A percentile compares a stretch with the other conserved stretches of the same genome.
phyloP scores from a whole-genome alignment of 2,888 invertebrate genomes.

The Bombylius discolor region DNA sequence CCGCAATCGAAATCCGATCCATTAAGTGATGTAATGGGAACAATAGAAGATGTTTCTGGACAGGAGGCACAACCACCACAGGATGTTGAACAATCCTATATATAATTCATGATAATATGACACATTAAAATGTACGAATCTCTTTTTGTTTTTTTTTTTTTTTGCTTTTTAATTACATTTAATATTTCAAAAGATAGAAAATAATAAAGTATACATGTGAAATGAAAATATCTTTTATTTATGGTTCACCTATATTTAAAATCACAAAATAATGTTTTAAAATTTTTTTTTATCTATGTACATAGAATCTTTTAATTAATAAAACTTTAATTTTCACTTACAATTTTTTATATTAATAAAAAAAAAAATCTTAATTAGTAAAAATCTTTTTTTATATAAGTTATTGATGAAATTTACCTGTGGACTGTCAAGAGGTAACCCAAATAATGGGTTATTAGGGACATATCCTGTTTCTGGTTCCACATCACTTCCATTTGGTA shows the following conservation, averaged over 20 bases:
- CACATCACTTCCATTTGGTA: slow-evolving; percentile 37
- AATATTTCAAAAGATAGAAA: too few relatives aligned
- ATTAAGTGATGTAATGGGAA: slow-evolving; percentile 33
- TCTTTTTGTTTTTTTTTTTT: too few relatives aligned
- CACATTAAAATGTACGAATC: too few relatives aligned
- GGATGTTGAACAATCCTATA: slow-evolving; percentile 37
- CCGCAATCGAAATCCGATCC: slow-evolving; percentile 37
- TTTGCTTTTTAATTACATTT: too few relatives aligned
- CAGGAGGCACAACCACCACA: slow-evolving; percentile 37
- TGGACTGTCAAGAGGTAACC: slow-evolving; percentile 37
- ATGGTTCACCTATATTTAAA: too few relatives aligned
- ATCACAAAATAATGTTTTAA: too few relatives aligned
- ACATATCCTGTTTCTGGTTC: slow-evolving; percentile 39
- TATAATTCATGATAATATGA: background rate
- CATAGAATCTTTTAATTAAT: too few relatives aligned
- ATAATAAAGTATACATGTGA: too few relatives aligned
- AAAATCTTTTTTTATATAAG: background rate
- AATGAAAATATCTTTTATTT: too few relatives aligned
- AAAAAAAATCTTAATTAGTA: background rate
- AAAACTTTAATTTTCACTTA: background rate
- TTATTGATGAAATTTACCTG: slow-evolving; percentile 27
- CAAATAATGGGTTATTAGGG: slow-evolving; percentile 38
- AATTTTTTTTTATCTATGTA: too few relatives aligned
- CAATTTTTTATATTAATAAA: too few relatives aligned
- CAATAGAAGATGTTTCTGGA: slow-evolving; percentile 31